Percentiles rank a stretch among this genome's conserved stretches.
Evolutionary conservation across 2,888 invertebrate genomes (phyloP).

Genomic region (Teleogryllus oceanicus): DNA sequence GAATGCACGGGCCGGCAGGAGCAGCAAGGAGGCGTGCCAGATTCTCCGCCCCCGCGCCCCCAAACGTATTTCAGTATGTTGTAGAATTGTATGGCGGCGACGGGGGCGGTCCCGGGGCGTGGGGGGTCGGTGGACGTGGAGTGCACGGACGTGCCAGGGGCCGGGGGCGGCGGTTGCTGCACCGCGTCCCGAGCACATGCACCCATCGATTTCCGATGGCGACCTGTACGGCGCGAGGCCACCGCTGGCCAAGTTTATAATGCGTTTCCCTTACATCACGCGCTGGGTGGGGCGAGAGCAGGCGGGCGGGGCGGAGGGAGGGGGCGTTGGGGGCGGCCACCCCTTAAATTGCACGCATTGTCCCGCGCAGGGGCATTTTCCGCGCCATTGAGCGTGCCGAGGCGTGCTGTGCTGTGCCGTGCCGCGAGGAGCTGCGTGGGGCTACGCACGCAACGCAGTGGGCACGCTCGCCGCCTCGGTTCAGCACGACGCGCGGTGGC

Average conservation of each 20-base stretch:
- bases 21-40: no score
- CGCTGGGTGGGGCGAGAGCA: background rate
- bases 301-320: no score
- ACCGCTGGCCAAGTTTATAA: slow-evolving; percentile 9
- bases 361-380: background rate
- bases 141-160: background rate
- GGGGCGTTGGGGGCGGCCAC: background rate
- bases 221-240: background rate
- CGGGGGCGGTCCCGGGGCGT: background rate
- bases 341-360: slow-evolving; percentile 10
- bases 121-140: background rate
- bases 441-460: no score
- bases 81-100: background rate
- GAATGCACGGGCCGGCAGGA: no score
- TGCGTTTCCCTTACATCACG: background rate
- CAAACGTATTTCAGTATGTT: background rate
- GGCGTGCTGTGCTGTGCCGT: background rate
- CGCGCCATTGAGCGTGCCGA: background rate
- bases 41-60: no score
- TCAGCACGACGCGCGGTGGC: no score
- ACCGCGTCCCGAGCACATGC: background rate
- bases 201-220: background rate
- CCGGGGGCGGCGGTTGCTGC: background rate
- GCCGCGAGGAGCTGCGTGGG: no score
- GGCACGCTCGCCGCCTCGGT: no score